These are phyloP conservation scores for Rhaphigaster nebulosa DNA, from an alignment of 2,888 invertebrate species.

Conservation along the genomic window DNA sequence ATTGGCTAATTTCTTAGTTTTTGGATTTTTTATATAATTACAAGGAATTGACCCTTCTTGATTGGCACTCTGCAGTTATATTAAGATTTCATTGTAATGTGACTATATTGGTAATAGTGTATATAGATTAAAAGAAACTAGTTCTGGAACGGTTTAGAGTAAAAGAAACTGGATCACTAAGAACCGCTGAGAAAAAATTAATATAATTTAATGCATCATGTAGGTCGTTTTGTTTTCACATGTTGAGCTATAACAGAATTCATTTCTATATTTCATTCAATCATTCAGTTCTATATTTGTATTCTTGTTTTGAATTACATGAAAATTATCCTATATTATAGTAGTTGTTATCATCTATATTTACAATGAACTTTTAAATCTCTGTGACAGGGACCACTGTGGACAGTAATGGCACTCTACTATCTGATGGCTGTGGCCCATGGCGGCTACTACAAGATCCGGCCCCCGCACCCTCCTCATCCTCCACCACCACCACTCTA, in stretches of 20 bases:
- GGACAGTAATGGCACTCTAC: conserved; percentile 36
- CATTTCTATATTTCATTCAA: no score
- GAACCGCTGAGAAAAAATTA: no score
- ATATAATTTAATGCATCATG: no score
- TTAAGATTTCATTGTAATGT: no score
- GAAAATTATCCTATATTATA: background rate
- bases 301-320: background rate
- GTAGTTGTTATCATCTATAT: background rate
- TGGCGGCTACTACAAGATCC: conserved; percentile 62
- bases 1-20: no score
- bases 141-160: no score
- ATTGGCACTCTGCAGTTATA: no score
- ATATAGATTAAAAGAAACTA: no score
- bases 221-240: background rate
- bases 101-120: no score
- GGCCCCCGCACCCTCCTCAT: conserved; percentile 63
- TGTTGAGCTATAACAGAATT: background rate
- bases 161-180: no score
- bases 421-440: conserved; percentile 33
- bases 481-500: conserved; percentile 64
- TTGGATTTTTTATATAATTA: no score
- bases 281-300: background rate
- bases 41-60: no score
- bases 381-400: conserved; percentile 54
- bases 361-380: background rate